A percentile compares a stretch with the other conserved stretches of the same genome.
These are phyloP conservation scores for Turnix velox DNA, from an alignment of 2,113 vertebrate genomes.

Conservation along the genomic window DNA sequence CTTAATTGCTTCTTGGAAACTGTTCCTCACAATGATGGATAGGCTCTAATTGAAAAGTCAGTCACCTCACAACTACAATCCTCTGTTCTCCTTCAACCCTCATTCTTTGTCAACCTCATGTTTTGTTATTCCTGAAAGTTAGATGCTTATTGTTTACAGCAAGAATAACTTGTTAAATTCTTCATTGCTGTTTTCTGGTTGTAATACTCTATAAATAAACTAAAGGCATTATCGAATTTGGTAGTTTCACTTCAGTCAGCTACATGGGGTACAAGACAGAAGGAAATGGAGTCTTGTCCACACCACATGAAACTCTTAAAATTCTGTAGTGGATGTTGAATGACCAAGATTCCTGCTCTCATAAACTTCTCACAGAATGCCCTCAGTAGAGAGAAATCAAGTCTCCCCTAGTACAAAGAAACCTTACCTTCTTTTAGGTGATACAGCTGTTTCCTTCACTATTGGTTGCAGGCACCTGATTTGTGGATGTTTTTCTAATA, in stretches of 20 bases:
- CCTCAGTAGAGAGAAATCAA: neutral
- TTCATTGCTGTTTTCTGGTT: neutral
- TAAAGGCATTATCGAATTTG: neutral
- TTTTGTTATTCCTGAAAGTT: neutral
- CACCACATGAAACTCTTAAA: neutral
- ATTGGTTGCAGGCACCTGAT: rapidly evolving
- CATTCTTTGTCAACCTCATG: neutral
- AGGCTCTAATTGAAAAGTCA: neutral
- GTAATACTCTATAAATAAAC: neutral
- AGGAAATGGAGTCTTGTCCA: neutral
- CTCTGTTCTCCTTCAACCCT: neutral
- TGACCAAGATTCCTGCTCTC: neutral
- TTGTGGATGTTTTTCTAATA: neutral
- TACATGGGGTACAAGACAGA: neutral
- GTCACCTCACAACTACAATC: neutral
- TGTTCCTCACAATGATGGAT: neutral
- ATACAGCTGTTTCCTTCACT: neutral
- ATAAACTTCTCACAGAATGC: neutral
- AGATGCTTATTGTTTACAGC: neutral
- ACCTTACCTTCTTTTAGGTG: neutral
- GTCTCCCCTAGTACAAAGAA: neutral
- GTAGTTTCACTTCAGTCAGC: neutral
- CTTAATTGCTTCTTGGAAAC: neutral
- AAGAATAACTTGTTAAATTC: neutral
- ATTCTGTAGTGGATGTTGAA: neutral